Base-by-base conservation (phyloP, 2,113 vertebrate genomes). In the Brachypodius melanocephalos region DNA sequence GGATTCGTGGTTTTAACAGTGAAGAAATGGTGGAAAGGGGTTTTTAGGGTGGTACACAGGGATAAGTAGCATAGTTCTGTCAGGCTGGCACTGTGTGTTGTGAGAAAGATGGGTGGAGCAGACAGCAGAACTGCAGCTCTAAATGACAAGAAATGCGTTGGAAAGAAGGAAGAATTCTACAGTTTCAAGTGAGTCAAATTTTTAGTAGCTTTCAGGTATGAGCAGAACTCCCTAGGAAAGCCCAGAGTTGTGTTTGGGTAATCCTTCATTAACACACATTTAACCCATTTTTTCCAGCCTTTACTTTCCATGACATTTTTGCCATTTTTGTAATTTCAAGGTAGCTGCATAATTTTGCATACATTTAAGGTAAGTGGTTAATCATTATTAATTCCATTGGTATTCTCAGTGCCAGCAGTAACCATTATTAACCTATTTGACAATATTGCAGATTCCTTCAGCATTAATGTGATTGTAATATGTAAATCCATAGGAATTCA, bases 401-500 rank as follows among this genome's bases (percentile, higher is more conserved):
- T 63, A 46, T 90, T 75, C 93, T 80, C 65, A 68, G 71, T 57
- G 66, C 76, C 93, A 92, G 88, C 49, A 72, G 78, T 38, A 96
- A 91, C 90, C 85, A 45, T 88, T 95, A 92, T 93, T 92, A 95
- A 91, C 88, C 80, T 95, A 73, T 94, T 86, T 96, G 90, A 95
- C 92, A 95, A 94, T 67, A 88, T 38, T 85, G 79, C 93, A 75
- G 92, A 93, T 92, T 95, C 89, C 68, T 93, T 84, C 49, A 72
- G 85, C 72, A 88, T 90, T 94, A 96, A 94, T 85, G 81, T 71
- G 87, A 94, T 95, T 95, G 87, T 89, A 93, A 89, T 86, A 96
- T 65, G 79, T 79, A 95, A 93, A 95, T 95, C 92, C 86, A 93
- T 84, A 88, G 61, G 92, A 96, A 93, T 95, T 89, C 90, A 96